These are phyloP conservation scores for Cinclus cinclus DNA, from an alignment of 2,113 vertebrate genomes.

Conservation along the genomic window DNA sequence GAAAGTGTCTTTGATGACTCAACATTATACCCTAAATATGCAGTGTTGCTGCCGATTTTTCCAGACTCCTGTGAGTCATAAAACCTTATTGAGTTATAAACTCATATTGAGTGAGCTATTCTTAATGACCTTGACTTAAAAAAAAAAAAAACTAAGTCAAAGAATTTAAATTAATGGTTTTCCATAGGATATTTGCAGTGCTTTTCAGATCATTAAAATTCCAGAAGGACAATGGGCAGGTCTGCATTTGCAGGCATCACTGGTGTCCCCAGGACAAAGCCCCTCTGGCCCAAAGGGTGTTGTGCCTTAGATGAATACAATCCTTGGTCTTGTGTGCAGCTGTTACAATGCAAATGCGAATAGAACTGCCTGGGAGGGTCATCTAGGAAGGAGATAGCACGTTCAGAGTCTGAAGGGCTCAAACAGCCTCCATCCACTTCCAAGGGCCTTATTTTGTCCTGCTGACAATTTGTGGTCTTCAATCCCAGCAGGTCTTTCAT, in stretches of 20 bases:
- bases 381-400: neutral
- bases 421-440: neutral
- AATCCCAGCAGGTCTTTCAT: neutral
- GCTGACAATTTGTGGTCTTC: neutral
- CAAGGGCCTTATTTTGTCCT: neutral
- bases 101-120: neutral
- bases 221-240: neutral
- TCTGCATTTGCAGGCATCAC: neutral
- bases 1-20: slow-evolving; percentile 4
- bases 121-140: slow-evolving; percentile 14
- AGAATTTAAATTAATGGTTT: slow-evolving; percentile 24
- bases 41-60: slow-evolving; percentile 18
- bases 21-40: neutral
- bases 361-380: neutral
- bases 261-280: neutral
- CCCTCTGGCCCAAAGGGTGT: neutral
- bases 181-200: neutral
- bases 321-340: neutral
- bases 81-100: too few species aligned
- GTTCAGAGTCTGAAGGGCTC: neutral
- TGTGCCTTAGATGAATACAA: neutral
- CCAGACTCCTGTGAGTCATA: slow-evolving; percentile 44
- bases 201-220: neutral
- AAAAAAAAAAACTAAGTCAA: neutral
- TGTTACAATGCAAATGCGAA: neutral